Evolutionary conservation across 2,888 invertebrate genomes (phyloP).

Genomic region (Cosmopolites sordidus): DNA sequence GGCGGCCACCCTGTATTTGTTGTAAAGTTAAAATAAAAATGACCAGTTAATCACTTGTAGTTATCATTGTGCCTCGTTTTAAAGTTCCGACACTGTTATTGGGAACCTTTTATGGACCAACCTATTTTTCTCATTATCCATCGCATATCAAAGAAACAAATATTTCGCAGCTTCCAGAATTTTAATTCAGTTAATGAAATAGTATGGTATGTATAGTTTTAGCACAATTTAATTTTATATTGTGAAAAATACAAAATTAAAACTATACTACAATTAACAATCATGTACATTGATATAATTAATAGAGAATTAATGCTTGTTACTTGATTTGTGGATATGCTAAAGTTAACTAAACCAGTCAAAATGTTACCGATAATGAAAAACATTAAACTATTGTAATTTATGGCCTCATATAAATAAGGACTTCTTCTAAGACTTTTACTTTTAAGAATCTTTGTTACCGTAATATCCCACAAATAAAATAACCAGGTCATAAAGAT

Average conservation of each 20-base stretch:
- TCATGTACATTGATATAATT: conserved; percentile 59
- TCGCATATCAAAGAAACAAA: no score
- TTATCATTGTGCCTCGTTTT: no score
- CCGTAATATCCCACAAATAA: conserved; percentile 55
- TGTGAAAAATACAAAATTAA: conserved; percentile 48
- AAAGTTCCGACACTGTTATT: no score
- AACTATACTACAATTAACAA: conserved; percentile 46
- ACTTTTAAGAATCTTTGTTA: conserved; percentile 35
- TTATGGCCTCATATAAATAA: conserved; percentile 64
- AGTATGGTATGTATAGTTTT: no score
- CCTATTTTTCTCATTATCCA: no score
- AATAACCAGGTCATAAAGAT: conserved; percentile 54
- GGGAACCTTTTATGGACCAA: no score
- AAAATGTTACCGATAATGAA: conserved; percentile 80
- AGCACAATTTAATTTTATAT: conserved; percentile 50
- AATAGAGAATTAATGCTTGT: conserved; percentile 45
- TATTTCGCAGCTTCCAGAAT: no score
- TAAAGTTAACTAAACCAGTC: conserved; percentile 79
- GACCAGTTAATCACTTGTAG: no score
- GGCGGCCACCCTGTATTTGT: no score
- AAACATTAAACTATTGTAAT: conserved; percentile 76
- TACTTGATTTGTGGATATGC: conserved; percentile 58
- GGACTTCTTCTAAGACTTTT: conserved; percentile 46
- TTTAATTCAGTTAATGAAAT: no score
- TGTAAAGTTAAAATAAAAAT: no score